Evolutionary conservation across 2,113 vertebrate species (phyloP).

Genomic region (Lota lota): DNA sequence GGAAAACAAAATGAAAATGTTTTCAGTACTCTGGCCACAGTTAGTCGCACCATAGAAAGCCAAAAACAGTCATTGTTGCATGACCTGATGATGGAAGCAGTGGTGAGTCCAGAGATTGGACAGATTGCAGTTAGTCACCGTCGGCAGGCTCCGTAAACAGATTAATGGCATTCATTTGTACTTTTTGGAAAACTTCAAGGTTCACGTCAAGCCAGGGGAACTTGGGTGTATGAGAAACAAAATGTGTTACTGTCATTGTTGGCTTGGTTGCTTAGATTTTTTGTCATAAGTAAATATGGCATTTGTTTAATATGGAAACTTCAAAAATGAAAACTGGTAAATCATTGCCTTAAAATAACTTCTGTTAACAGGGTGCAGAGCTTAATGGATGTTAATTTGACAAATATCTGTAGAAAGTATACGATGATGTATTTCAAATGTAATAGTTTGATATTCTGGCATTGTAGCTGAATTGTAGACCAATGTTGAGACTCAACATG

Average conservation of each 20-base stretch:
- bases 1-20: constrained; percentile 51
- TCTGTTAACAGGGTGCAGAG: no score
- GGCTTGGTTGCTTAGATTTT: constrained; percentile 2
- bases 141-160: constrained; percentile 52
- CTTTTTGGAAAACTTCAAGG: constrained; percentile 75
- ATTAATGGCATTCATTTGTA: constrained; percentile 70
- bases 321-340: no score
- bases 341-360: no score
- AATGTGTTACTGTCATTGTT: constrained; percentile 61
- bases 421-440: no score
- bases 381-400: no score
- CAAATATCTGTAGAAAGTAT: no score
- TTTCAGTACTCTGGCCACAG: constrained; percentile 39
- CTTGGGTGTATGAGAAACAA: constrained; percentile 60
- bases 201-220: constrained; percentile 58
- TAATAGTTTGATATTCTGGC: no score
- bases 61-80: constrained; percentile 34
- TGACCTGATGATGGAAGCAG: constrained; percentile 39
- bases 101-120: constrained; percentile 55
- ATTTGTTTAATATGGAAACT: no score
- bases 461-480: no score
- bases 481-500: no score
- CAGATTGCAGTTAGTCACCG: constrained; percentile 68
- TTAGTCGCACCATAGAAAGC: constrained; percentile 37
- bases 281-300: no score